Evolutionary conservation across 2,113 vertebrate genomes (phyloP).

Genomic region (Tenebrosternarchus preto): DNA sequence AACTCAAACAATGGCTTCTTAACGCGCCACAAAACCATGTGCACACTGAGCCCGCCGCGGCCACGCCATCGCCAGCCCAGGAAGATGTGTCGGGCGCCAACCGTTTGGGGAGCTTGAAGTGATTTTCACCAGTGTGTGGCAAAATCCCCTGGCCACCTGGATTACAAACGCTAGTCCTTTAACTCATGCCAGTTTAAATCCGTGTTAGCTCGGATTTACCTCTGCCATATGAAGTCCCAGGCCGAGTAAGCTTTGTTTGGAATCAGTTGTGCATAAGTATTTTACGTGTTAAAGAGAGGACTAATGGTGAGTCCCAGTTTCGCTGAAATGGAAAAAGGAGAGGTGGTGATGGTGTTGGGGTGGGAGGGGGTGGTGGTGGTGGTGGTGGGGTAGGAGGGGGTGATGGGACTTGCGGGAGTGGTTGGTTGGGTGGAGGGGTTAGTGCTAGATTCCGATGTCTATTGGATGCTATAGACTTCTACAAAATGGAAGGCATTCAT

Average conservation of each 20-base stretch:
- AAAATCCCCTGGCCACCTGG: conserved; percentile 81
- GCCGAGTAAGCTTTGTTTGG: conserved; percentile 80
- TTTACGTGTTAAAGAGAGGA: conserved; percentile 65
- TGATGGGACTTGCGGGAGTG: too few species aligned
- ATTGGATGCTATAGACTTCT: conserved; percentile 27
- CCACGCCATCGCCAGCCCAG: conserved; percentile 68
- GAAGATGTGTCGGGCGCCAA: conserved; percentile 71
- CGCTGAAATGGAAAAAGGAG: conserved; percentile 51
- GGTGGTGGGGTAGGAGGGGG: background rate
- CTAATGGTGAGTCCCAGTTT: conserved; percentile 67
- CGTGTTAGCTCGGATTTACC: conserved; percentile 82
- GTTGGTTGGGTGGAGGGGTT: background rate
- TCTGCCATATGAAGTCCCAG: conserved; percentile 80
- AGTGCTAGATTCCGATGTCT: conserved; percentile 27
- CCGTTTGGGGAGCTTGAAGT: conserved; percentile 76
- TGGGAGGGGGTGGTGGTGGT: background rate
- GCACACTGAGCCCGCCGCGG: conserved; percentile 56
- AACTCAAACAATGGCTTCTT: conserved; percentile 27
- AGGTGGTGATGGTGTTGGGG: background rate
- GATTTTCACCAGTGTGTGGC: conserved; percentile 79
- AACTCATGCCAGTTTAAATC: conserved; percentile 82
- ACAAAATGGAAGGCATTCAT: conserved; percentile 47
- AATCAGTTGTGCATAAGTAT: conserved; percentile 76
- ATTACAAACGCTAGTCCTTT: conserved; percentile 83
- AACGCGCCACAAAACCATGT: conserved; percentile 26